Percentiles rank a stretch among this genome's conserved stretches.
Evolutionary conservation across 2,888 invertebrate species (phyloP).

Genomic region (Oscheius myriophilus): DNA sequence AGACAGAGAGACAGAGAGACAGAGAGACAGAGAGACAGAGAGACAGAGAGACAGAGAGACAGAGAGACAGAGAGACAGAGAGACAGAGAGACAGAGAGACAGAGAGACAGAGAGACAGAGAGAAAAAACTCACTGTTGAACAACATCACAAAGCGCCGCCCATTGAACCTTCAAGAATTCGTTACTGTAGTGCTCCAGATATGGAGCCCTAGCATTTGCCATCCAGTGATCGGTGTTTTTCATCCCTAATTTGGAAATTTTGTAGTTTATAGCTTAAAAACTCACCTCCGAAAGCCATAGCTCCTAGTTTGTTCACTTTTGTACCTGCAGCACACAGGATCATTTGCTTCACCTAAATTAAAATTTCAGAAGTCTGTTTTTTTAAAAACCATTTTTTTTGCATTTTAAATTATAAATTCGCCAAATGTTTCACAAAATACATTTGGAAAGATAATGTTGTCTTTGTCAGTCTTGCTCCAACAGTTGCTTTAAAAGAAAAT

Average conservation of each 20-base stretch:
- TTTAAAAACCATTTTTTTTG: conserved; percentile 2
- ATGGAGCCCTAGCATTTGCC: conserved; percentile 57
- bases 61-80: neutral
- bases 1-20: neutral
- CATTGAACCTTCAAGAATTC: conserved; percentile 65
- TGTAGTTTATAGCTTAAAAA: neutral
- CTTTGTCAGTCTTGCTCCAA: no score
- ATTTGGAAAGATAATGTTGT: no score
- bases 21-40: neutral
- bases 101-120: neutral
- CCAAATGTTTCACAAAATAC: no score
- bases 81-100: neutral
- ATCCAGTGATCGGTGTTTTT: conserved; percentile 69
- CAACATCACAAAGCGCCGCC: conserved; percentile 69
- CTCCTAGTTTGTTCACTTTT: conserved; percentile 64
- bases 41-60: neutral
- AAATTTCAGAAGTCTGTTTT: neutral
- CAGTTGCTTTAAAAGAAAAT: no score
- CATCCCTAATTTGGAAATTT: conserved; percentile 56
- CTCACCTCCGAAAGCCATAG: conserved; percentile 67
- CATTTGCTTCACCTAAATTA: conserved; percentile 45
- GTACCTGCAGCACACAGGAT: conserved; percentile 65
- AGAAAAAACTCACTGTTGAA: conserved; percentile 61
- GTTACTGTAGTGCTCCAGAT: conserved; percentile 64
- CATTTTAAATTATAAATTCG: no score